Conservation (phyloP, 2,797 vertebrate species). For the Leptodactylus fallax region DNA sequence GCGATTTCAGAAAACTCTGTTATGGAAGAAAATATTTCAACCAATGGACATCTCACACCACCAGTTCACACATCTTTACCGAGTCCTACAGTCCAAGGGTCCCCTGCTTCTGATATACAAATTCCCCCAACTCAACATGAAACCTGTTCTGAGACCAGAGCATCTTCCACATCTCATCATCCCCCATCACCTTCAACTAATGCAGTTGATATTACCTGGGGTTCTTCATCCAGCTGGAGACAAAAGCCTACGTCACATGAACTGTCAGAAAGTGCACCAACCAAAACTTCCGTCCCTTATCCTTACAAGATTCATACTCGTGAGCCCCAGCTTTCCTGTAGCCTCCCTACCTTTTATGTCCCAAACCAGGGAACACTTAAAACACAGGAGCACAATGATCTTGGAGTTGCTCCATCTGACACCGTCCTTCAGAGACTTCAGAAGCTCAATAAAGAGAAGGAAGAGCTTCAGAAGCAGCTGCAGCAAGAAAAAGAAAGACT, state of each 20-base stretch:
- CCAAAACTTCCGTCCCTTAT: slow-evolving; percentile 67
- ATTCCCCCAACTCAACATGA: background rate
- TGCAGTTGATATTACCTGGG: slow-evolving; percentile 63
- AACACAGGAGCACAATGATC: slow-evolving; percentile 66
- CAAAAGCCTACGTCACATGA: slow-evolving; percentile 62
- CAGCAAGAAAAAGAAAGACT: slow-evolving; percentile 87
- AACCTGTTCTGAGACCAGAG: background rate
- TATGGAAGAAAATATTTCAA: slow-evolving; percentile 11
- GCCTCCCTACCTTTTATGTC: slow-evolving; percentile 89
- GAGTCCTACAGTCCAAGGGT: background rate
- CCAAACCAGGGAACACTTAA: slow-evolving; percentile 77
- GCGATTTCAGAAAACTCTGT: background rate
- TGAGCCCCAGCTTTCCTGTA: slow-evolving; percentile 77
- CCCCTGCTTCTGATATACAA: background rate
- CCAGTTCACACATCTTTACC: background rate
- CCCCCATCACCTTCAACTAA: slow-evolving; percentile 49
- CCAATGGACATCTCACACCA: slow-evolving; percentile 47
- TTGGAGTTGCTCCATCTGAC: slow-evolving; percentile 69
- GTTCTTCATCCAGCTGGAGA: slow-evolving; percentile 45
- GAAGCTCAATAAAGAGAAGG: slow-evolving; percentile 88
- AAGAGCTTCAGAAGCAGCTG: slow-evolving; percentile 86
- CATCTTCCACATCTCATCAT: background rate
- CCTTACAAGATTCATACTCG: slow-evolving; percentile 67
- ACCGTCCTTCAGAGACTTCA: slow-evolving; percentile 79
- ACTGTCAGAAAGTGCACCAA: slow-evolving; percentile 61